A percentile compares a stretch with the other conserved stretches of the same genome.
Conservation (phyloP, 1,140 invertebrate species). For the Arctopsyche grandis region DNA sequence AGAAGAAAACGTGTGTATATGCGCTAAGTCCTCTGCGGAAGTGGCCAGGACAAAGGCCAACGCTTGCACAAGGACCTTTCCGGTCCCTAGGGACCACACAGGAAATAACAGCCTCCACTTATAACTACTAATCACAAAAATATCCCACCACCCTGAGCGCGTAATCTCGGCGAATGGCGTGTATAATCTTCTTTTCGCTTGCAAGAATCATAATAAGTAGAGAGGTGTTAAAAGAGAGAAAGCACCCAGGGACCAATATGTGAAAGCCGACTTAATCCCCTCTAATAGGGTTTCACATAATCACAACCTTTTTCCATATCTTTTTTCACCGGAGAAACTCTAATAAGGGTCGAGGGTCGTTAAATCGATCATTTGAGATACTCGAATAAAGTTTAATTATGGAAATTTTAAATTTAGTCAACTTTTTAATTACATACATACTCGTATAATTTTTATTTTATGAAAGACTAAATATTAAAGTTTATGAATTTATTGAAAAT, state of each 20-base stretch:
- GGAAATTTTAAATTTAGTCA: too few relatives aligned
- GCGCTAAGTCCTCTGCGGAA: slow-evolving; percentile 12
- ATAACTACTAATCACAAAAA: slow-evolving; percentile 14
- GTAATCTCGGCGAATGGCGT: slow-evolving; percentile 11
- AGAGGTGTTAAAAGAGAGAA: neutral
- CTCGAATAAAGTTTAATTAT: too few relatives aligned
- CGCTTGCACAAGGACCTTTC: slow-evolving; percentile 44
- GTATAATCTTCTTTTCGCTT: slow-evolving; percentile 8
- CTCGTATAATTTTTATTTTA: too few relatives aligned
- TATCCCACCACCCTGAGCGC: neutral
- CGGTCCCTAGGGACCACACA: slow-evolving; percentile 32
- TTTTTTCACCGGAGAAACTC: too few relatives aligned
- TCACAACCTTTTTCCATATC: neutral
- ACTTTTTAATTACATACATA: too few relatives aligned
- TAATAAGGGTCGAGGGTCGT: too few relatives aligned
- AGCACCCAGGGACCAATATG: slow-evolving; percentile 9
- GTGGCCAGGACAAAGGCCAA: slow-evolving; percentile 46
- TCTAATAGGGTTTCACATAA: neutral
- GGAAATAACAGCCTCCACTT: slow-evolving; percentile 25
- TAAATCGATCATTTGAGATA: too few relatives aligned
- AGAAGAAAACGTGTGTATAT: slow-evolving; percentile 30
- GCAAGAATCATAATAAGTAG: slow-evolving; percentile 5
- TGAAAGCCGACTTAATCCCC: neutral
- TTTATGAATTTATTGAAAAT: too few relatives aligned
- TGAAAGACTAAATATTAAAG: too few relatives aligned